Conservation (phyloP, 2,797 vertebrate genomes). For the Hydrolagus colliei region DNA sequence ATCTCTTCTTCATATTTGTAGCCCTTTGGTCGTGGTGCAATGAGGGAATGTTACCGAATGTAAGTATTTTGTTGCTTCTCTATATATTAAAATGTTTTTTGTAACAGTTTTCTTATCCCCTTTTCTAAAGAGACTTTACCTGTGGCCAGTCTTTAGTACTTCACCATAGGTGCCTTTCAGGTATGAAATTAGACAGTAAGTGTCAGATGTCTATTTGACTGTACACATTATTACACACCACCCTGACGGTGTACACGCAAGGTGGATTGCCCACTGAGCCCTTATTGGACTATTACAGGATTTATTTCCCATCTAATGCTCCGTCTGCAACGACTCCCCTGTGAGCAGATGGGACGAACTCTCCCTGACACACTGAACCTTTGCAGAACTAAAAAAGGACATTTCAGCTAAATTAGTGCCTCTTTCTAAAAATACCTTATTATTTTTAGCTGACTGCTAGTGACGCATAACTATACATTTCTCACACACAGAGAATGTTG, state of each 20-base stretch:
- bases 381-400: neutral
- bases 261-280: too few relatives aligned
- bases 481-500: neutral
- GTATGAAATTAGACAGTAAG: too few relatives aligned
- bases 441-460: neutral
- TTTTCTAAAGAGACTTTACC: too few relatives aligned
- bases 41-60: slow-evolving; percentile 95
- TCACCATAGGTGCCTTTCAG: too few relatives aligned
- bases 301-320: neutral
- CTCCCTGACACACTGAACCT: neutral
- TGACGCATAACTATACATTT: neutral
- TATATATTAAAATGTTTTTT: neutral
- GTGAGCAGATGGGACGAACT: neutral
- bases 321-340: neutral
- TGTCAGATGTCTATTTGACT: too few relatives aligned
- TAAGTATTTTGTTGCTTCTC: slow-evolving; percentile 54
- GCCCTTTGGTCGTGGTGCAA: slow-evolving; percentile 91
- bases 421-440: neutral
- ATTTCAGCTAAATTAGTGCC: neutral
- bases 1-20: slow-evolving; percentile 47
- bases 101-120: too few relatives aligned
- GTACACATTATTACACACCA: too few relatives aligned
- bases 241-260: too few relatives aligned
- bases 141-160: too few relatives aligned
- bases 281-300: neutral